phyloP scores from a whole-genome alignment of 2,113 vertebrate genomes.

The Stegastes partitus region DNA sequence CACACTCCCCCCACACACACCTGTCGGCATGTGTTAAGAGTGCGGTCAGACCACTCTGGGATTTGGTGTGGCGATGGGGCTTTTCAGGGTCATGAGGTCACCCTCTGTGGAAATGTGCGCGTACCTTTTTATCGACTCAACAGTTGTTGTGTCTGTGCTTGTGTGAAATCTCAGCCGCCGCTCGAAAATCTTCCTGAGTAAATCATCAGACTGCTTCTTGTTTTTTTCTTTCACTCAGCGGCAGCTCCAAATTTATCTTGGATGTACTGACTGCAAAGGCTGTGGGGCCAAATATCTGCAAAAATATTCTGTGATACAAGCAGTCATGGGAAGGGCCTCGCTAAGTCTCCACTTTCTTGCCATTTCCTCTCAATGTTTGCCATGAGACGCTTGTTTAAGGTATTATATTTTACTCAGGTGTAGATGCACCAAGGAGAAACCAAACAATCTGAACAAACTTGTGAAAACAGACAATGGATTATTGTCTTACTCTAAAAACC shows the following conservation, averaged over 20 bases:
- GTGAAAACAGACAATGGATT: conserved; percentile 32
- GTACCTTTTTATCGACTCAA: conserved; percentile 43
- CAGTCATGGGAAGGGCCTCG: conserved; percentile 56
- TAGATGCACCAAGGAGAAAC: conserved; percentile 12
- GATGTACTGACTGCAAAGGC: conserved; percentile 35
- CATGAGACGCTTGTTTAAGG: conserved; percentile 38
- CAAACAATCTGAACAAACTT: conserved; percentile 7
- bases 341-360: conserved; percentile 49
- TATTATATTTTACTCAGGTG: conserved; percentile 47
- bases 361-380: conserved; percentile 57
- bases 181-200: conserved; percentile 49
- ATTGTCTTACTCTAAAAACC: conserved; percentile 32
- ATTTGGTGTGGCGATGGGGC: conserved; percentile 17
- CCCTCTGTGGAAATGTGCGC: conserved; percentile 27
- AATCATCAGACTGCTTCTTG: conserved; percentile 38
- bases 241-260: conserved; percentile 69
- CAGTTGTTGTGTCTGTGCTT: conserved; percentile 67
- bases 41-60: conserved; percentile 38
- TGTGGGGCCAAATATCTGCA: conserved; percentile 69
- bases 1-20: conserved; percentile 69
- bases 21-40: conserved; percentile 70
- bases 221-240: conserved; percentile 53
- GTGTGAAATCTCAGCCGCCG: conserved; percentile 18
- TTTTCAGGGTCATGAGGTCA: conserved; percentile 44
- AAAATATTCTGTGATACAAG: conserved; percentile 63